phyloP scores from a whole-genome alignment of 2,888 invertebrate species.

The Linnaemya vulpina region DNA sequence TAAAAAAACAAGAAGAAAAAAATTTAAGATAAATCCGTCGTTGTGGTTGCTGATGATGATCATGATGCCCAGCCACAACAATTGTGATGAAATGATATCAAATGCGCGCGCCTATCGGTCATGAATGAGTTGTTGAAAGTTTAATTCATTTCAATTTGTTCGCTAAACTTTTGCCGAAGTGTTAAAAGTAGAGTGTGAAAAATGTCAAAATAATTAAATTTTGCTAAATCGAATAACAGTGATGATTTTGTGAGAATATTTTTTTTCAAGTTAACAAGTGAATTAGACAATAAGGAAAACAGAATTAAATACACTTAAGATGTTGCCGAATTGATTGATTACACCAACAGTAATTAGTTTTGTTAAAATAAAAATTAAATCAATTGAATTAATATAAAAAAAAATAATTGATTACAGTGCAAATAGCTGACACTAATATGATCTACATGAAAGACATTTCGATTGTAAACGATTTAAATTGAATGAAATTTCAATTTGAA shows the following conservation, averaged over 20 bases:
- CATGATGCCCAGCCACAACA: constrained; percentile 29
- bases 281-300: constrained; percentile 28
- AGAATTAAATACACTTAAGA: constrained; percentile 16
- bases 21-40: constrained; percentile 58
- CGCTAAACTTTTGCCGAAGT: constrained; percentile 44
- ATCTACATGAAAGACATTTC: constrained; percentile 50
- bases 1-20: not conserved
- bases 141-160: constrained; percentile 79
- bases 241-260: constrained; percentile 74
- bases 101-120: constrained; percentile 56
- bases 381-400: constrained; percentile 30
- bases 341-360: constrained; percentile 37
- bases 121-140: constrained; percentile 78
- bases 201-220: constrained; percentile 74
- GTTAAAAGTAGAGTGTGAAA: constrained; percentile 76
- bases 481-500: constrained; percentile 24
- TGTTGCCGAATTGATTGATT: constrained; percentile 61
- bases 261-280: constrained; percentile 62
- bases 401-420: constrained; percentile 56
- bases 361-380: constrained; percentile 54
- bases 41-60: constrained; percentile 26
- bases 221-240: constrained; percentile 68
- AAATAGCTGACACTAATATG: constrained; percentile 59
- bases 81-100: constrained; percentile 68
- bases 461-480: constrained; percentile 23